Evolutionary conservation across 92 coral and sea anemone species (phyloP).

Genomic region (Virgularia gustaviana): DNA sequence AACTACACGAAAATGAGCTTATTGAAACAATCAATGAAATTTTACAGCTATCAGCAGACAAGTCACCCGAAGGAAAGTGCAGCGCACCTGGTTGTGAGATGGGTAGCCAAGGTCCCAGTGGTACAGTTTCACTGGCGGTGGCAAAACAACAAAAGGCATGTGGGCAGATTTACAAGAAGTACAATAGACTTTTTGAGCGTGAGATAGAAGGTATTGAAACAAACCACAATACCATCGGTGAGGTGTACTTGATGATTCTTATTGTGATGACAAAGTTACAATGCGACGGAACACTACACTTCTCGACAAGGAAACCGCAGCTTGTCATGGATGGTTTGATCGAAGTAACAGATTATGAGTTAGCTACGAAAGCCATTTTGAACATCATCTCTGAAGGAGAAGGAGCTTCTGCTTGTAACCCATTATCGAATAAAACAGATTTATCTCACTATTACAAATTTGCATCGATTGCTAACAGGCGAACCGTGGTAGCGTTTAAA

Average conservation of each 20-base stretch:
- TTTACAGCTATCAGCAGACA: conserved; percentile 13
- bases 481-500: too few species aligned
- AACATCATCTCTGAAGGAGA: conserved; percentile 62
- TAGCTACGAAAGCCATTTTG: conserved; percentile 61
- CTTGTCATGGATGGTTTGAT: too few species aligned
- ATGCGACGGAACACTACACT: too few species aligned
- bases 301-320: too few species aligned
- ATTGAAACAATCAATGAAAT: conserved; percentile 5
- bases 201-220: not conserved
- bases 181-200: conserved; percentile 7
- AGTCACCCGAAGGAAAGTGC: not conserved
- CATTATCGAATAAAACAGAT: conserved; percentile 52
- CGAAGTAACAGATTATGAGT: conserved; percentile 46
- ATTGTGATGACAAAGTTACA: too few species aligned
- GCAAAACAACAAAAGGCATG: not conserved
- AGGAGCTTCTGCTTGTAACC: conserved; percentile 69
- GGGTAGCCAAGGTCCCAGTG: not conserved
- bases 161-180: not conserved
- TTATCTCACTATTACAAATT: conserved; percentile 65
- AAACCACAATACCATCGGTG: conserved; percentile 59
- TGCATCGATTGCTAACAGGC: conserved; percentile 57
- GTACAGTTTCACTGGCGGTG: not conserved
- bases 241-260: conserved; percentile 55
- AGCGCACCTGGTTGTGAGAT: not conserved
- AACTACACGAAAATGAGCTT: not conserved